Percentiles rank a stretch among this genome's conserved stretches.
phyloP scores from a whole-genome alignment of 2,888 invertebrate genomes.

The Drosophila gaucha region DNA sequence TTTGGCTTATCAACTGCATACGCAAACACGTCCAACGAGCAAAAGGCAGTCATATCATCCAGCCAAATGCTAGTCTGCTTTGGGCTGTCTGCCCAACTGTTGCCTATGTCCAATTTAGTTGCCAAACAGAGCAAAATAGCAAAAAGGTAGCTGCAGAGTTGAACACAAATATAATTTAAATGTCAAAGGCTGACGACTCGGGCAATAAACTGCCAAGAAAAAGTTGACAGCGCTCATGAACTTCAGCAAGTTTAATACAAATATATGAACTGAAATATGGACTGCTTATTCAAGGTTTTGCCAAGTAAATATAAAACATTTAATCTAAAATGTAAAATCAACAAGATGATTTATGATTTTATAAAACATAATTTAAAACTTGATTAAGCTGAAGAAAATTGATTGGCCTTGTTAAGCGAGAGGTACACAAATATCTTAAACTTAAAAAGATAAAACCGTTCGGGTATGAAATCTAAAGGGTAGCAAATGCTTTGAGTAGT shows the following conservation, averaged over 20 bases:
- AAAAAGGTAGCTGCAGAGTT: background rate
- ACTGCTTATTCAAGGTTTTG: background rate
- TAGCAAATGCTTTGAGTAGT: no score
- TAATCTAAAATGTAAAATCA: no score
- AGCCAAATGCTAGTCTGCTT: constrained; percentile 23
- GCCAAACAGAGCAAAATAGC: background rate
- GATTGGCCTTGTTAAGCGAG: no score
- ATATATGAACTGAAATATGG: background rate
- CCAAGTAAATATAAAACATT: background rate
- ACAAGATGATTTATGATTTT: no score
- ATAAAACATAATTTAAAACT: no score
- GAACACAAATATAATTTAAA: constrained; percentile 23
- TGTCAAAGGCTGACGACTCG: constrained; percentile 12
- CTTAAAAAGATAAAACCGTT: no score
- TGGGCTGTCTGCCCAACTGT: constrained; percentile 11
- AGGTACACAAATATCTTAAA: no score
- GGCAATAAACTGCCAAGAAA: background rate
- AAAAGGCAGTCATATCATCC: constrained; percentile 12
- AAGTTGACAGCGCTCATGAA: no score
- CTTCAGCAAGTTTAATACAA: no score
- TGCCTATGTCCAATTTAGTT: constrained; percentile 9
- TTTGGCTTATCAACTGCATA: constrained; percentile 52
- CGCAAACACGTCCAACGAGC: background rate
- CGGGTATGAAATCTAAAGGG: no score
- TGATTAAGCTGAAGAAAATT: no score